Evolutionary conservation across 2,797 vertebrate species (phyloP).

Genomic region (Phrynocephalus forsythii): DNA sequence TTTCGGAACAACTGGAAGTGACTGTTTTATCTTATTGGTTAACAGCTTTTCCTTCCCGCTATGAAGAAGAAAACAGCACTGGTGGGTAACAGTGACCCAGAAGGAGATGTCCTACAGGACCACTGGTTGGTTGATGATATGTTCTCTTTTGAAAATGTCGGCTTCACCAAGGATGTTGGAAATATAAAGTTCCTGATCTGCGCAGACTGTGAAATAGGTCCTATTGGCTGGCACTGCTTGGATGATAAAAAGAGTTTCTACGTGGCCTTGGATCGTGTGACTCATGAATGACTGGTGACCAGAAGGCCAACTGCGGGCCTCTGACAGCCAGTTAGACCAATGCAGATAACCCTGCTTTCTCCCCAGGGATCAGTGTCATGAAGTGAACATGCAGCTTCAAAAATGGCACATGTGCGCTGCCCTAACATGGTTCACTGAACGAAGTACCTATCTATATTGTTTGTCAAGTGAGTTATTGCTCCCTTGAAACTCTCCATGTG

Average conservation of each 20-base stretch:
- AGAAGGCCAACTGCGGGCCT: neutral
- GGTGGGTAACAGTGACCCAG: slow-evolving; percentile 76
- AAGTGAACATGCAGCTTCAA: neutral
- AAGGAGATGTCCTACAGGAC: slow-evolving; percentile 87
- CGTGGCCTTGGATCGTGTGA: slow-evolving; percentile 92
- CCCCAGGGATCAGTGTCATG: neutral
- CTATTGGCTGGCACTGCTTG: slow-evolving; percentile 96
- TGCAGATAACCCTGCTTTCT: neutral
- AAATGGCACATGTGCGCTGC: neutral
- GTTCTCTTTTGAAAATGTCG: slow-evolving; percentile 96
- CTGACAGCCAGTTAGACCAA: neutral
- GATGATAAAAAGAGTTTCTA: slow-evolving; percentile 96
- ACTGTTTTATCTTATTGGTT: neutral
- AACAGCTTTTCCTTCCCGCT: slow-evolving; percentile 90
- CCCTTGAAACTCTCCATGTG: neutral
- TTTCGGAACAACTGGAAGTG: neutral
- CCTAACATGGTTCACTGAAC: neutral
- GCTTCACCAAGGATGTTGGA: slow-evolving; percentile 95
- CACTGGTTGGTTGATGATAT: slow-evolving; percentile 98
- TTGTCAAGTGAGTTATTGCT: neutral
- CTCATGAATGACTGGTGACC: slow-evolving; percentile 81
- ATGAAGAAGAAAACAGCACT: slow-evolving; percentile 90
- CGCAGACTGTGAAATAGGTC: slow-evolving; percentile 97
- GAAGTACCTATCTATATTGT: slow-evolving; percentile 23
- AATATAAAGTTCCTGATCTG: slow-evolving; percentile 96